phyloP scores from a whole-genome alignment of 2,113 vertebrate genomes.

The Oncorhynchus keta region DNA sequence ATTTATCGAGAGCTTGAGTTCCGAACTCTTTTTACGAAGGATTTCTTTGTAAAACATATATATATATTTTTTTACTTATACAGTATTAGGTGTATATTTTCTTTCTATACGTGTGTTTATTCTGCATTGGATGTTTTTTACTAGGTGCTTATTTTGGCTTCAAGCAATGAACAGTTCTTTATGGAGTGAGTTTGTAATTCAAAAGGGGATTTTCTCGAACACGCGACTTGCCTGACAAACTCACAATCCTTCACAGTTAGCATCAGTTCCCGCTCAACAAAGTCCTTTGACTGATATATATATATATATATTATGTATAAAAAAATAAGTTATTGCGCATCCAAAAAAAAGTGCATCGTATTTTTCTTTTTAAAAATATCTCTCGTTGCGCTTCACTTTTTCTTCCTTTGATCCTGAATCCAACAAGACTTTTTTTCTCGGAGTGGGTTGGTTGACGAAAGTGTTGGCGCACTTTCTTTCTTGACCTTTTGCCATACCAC shows the following conservation, averaged over 20 bases:
- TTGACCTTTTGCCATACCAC: background rate
- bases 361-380: constrained; percentile 77
- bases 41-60: constrained; percentile 28
- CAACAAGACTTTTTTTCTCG: constrained; percentile 11
- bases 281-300: constrained; percentile 46
- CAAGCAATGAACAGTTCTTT: constrained; percentile 56
- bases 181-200: constrained; percentile 47
- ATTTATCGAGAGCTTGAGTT: constrained; percentile 7
- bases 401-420: constrained; percentile 35
- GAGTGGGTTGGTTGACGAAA: background rate
- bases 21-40: constrained; percentile 27
- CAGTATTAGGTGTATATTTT: constrained; percentile 21
- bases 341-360: constrained; percentile 80
- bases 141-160: constrained; percentile 68
- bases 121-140: constrained; percentile 19
- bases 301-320: constrained; percentile 72
- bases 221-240: constrained; percentile 52
- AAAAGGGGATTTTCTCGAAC: constrained; percentile 45
- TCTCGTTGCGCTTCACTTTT: constrained; percentile 54
- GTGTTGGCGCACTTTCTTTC: background rate
- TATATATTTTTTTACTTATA: constrained; percentile 25
- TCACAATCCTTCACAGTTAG: constrained; percentile 69
- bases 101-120: constrained; percentile 11
- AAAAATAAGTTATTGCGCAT: constrained; percentile 85
- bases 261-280: constrained; percentile 50